Percentiles rank a stretch among this genome's conserved stretches.
These are phyloP conservation scores for Thalassoma bifasciatum DNA, from an alignment of 2,113 vertebrate genomes.

Conservation along the genomic window DNA sequence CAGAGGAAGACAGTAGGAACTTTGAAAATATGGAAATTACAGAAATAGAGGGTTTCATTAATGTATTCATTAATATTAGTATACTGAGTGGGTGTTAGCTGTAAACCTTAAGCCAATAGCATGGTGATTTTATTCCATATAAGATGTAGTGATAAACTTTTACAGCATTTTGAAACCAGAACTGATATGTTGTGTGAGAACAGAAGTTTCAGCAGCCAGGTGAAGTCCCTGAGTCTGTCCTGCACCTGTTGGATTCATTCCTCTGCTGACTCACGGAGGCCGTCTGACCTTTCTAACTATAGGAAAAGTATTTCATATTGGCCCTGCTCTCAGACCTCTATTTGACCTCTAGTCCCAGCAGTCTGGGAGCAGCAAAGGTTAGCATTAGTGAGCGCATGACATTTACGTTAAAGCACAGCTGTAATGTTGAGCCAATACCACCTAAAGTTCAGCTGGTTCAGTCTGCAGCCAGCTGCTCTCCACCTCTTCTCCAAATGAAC, in stretches of 20 bases:
- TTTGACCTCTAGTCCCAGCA: constrained; percentile 48
- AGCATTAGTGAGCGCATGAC: constrained; percentile 41
- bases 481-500: constrained; percentile 29
- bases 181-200: too few species aligned
- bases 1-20: too few species aligned
- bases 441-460: constrained; percentile 59
- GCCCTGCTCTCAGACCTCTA: constrained; percentile 14
- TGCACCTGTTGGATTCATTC: not conserved
- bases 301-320: constrained; percentile 15
- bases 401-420: constrained; percentile 42
- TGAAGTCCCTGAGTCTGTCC: not conserved
- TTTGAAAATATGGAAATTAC: too few species aligned
- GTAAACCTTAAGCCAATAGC: too few species aligned
- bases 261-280: constrained; percentile 19
- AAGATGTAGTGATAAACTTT: too few species aligned
- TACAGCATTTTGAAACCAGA: too few species aligned
- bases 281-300: constrained; percentile 55
- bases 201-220: too few species aligned
- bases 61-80: too few species aligned
- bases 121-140: too few species aligned
- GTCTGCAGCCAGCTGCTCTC: constrained; percentile 49
- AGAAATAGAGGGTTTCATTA: too few species aligned
- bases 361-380: constrained; percentile 49
- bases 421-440: constrained; percentile 41
- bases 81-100: too few species aligned